Conservation (phyloP, 92 coral and sea anemone genomes). For the Montipora capitata region DNA sequence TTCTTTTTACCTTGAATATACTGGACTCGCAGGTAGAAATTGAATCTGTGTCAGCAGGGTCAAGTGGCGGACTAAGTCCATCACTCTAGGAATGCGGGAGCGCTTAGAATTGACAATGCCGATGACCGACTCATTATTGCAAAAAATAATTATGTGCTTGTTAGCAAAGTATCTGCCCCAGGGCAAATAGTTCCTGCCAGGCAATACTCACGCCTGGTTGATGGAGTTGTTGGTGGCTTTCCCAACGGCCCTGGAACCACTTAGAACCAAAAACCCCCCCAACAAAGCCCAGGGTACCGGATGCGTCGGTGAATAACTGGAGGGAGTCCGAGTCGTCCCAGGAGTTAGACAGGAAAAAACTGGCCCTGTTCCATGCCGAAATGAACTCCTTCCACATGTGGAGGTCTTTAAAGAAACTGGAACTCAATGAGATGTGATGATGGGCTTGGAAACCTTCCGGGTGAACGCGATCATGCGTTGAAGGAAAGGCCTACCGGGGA, state of each 20-base stretch:
- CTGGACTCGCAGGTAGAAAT: constrained; percentile 47
- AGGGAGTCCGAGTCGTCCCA: constrained; percentile 2
- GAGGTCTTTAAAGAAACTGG: constrained; percentile 7
- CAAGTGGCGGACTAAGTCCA: constrained; percentile 62
- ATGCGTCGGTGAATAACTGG: constrained; percentile 60
- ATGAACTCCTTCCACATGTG: background rate
- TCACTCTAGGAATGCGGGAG: constrained; percentile 66
- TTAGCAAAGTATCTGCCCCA: constrained; percentile 49
- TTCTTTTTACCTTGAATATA: constrained; percentile 75
- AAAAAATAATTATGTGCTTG: constrained; percentile 39
- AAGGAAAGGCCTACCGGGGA: background rate
- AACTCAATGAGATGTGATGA: background rate
- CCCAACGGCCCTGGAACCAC: constrained; percentile 79
- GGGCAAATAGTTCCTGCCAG: constrained; percentile 79
- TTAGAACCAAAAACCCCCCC: constrained; percentile 47
- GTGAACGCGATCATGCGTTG: constrained; percentile 3
- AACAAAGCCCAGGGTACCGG: background rate
- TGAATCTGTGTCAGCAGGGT: constrained; percentile 52
- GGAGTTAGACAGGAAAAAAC: background rate
- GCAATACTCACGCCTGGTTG: constrained; percentile 71
- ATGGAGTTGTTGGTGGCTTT: background rate
- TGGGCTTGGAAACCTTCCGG: background rate
- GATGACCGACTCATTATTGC: constrained; percentile 69
- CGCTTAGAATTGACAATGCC: constrained; percentile 66
- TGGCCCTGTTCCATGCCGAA: background rate